Conservation (phyloP, 2,113 vertebrate genomes). For the Spilogale gracilis region DNA sequence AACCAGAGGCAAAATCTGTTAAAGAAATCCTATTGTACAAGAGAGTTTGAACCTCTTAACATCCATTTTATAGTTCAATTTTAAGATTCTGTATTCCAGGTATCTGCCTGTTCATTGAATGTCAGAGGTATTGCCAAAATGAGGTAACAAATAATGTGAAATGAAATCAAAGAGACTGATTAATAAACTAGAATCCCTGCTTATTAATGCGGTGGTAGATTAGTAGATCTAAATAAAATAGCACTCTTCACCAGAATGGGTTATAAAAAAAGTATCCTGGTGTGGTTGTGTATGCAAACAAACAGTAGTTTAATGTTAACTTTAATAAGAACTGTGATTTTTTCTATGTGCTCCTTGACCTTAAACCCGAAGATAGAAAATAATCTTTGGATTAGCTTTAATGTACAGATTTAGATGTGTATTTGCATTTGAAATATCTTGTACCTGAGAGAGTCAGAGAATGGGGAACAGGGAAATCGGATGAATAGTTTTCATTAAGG, state of each 20-base stretch:
- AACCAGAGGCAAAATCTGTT: neutral
- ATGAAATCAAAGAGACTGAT: neutral
- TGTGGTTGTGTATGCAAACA: neutral
- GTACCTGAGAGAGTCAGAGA: neutral
- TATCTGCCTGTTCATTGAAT: neutral
- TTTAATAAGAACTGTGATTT: neutral
- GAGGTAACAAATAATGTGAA: neutral
- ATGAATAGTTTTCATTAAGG: neutral
- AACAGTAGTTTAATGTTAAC: neutral
- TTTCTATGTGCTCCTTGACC: neutral
- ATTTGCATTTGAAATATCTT: neutral
- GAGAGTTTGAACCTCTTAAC: neutral
- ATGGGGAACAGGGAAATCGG: neutral
- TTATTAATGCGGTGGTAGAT: neutral
- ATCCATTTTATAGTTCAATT: neutral
- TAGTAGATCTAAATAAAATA: neutral
- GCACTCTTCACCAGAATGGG: neutral
- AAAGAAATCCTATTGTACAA: neutral
- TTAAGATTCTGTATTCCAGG: neutral
- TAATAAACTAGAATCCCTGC: neutral
- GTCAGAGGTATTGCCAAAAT: neutral
- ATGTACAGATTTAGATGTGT: neutral
- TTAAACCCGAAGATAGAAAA: slow-evolving; percentile 16
- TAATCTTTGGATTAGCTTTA: neutral
- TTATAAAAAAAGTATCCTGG: neutral